Evolutionary conservation across 2,113 vertebrate genomes (phyloP).

Genomic region (Centropus unirufus): DNA sequence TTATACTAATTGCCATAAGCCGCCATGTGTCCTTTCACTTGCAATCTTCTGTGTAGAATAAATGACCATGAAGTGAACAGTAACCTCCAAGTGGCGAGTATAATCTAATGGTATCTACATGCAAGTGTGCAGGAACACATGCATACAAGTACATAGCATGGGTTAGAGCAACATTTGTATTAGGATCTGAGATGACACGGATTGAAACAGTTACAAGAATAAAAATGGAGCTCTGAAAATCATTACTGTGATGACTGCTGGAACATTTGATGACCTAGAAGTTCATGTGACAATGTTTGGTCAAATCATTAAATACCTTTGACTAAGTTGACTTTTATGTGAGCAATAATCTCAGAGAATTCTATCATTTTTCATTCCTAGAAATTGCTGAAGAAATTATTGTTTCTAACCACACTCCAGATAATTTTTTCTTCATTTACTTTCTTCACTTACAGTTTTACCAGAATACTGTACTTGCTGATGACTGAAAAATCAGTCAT

Average conservation of each 20-base stretch:
- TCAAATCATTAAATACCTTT: background rate
- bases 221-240: background rate
- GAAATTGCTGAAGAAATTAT: background rate
- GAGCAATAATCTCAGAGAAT: background rate
- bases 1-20: background rate
- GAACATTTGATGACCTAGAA: background rate
- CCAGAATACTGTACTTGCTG: rapidly evolving
- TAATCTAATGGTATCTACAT: background rate
- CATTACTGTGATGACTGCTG: background rate
- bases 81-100: background rate
- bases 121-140: rapidly evolving
- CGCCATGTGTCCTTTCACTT: background rate
- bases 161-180: background rate
- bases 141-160: rapidly evolving
- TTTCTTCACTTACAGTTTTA: background rate
- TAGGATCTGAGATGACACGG: background rate
- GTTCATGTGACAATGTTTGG: background rate
- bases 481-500: background rate
- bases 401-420: background rate
- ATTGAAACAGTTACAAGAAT: background rate
- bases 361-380: background rate
- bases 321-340: background rate
- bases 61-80: background rate
- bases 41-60: background rate
- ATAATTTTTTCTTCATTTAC: background rate